Base-by-base conservation (phyloP, 2,113 vertebrate genomes). In the Capreolus pygargus region DNA sequence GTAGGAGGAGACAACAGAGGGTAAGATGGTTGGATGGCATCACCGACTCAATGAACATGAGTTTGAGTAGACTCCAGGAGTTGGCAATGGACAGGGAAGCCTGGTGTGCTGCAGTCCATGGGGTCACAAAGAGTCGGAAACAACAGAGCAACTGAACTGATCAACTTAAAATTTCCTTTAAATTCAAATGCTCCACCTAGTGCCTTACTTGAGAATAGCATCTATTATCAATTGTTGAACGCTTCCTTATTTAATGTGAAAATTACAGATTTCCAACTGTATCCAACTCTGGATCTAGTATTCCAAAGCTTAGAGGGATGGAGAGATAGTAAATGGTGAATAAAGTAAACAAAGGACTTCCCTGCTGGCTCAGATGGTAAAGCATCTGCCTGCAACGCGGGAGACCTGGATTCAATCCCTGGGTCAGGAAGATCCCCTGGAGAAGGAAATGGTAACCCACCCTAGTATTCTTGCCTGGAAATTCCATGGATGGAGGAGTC, bases 171-270 rank as follows among this genome's bases (percentile, higher is more conserved):
- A 88, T 90, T 94, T 94, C 50, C 45, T 96, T 88, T 67, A 90
- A 97, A 94, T 82, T 96, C 55, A 47, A 52, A 86, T 50, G 70
- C 81, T 89, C 95, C 94, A 97, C 54, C 98, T 95, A 97, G 94
- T 89, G 92, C 39, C n/a, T 67, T 84, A 86, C 30, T 83, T 94
- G 36, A 85, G 60, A 97, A 98, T 36, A 95, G 64, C 83, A 96
- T 12, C 10, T 93, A 92, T 21, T 96, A 36, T 36, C 17, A 16
- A 79, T 33, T 30, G 57, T 30, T 45, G 57, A 91, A 52, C 11
- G 97, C 86, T 82, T 84, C 47, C 52, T 95, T 70, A 7, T 55
- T 86, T 83, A 36, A 85, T 16, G 55, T 78, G 55, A 97, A 97
- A 91, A 83, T 67, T 88, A 94, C 10, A 95, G n/a, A 93, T 61